Percentiles rank a stretch among this genome's conserved stretches.
These are phyloP conservation scores for Sitophilus oryzae DNA, from an alignment of 1,140 invertebrate species.

Conservation along the genomic window DNA sequence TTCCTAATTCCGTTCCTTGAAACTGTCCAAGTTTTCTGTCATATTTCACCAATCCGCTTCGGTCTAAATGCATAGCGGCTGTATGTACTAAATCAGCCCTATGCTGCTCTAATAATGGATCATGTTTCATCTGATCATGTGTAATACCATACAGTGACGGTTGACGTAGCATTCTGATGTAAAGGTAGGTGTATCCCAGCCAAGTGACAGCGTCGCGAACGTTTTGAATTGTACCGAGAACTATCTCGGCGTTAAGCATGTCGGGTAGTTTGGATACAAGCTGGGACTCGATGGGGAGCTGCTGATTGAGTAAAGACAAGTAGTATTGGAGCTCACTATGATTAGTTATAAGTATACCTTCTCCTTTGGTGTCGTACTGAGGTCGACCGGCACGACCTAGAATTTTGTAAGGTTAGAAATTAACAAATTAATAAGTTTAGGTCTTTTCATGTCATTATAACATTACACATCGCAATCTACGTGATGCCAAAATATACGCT, in stretches of 20 bases:
- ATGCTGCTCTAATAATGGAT: constrained; percentile 80
- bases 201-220: constrained; percentile 92
- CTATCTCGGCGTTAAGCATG: constrained; percentile 97
- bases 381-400: constrained; percentile 92
- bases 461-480: no score
- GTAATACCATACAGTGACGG: constrained; percentile 86
- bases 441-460: no score
- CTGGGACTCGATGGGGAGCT: constrained; percentile 85
- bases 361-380: constrained; percentile 97
- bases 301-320: constrained; percentile 94
- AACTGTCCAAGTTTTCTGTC: constrained; percentile 93
- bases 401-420: no score
- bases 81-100: constrained; percentile 96
- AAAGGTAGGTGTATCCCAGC: constrained; percentile 94
- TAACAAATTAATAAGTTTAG: no score
- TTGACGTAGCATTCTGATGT: constrained; percentile 81
- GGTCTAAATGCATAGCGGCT: constrained; percentile 85
- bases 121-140: constrained; percentile 72
- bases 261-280: constrained; percentile 83
- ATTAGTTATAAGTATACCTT: constrained; percentile 98
- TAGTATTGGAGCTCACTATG: constrained; percentile 99
- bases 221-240: constrained; percentile 93
- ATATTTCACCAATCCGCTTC: constrained; percentile 90
- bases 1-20: constrained; percentile 81
- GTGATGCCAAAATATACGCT: no score